Percentiles rank a stretch among this genome's conserved stretches.
Evolutionary conservation across 2,797 vertebrate genomes (phyloP).

Genomic region (Sardinella longiceps): DNA sequence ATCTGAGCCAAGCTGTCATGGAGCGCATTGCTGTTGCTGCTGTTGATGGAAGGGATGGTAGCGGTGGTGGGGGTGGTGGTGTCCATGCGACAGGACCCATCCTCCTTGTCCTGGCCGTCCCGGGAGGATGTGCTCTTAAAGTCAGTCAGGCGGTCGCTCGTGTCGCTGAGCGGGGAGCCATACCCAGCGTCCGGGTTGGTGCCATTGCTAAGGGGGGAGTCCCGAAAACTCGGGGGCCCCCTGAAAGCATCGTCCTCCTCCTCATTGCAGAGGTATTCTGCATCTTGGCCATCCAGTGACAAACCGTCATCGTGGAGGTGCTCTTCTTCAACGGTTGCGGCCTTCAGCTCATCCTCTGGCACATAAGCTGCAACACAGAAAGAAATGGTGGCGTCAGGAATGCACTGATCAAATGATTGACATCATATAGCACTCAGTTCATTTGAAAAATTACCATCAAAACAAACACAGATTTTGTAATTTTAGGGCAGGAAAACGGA

Average conservation of each 20-base stretch:
- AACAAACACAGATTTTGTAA: not conserved
- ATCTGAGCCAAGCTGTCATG: slow-evolving; percentile 97
- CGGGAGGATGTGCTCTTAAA: slow-evolving; percentile 85
- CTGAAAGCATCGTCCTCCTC: slow-evolving; percentile 85
- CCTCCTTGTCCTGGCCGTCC: slow-evolving; percentile 84
- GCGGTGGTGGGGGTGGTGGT: slow-evolving; percentile 44
- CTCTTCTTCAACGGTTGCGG: slow-evolving; percentile 86
- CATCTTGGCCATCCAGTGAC: slow-evolving; percentile 88
- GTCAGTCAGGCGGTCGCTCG: slow-evolving; percentile 89
- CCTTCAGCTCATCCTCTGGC: slow-evolving; percentile 94
- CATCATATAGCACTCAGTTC: not conserved
- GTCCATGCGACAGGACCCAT: slow-evolving; percentile 11
- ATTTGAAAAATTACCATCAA: not conserved
- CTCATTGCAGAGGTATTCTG: slow-evolving; percentile 88
- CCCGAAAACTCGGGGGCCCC: slow-evolving; percentile 90
- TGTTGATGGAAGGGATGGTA: not conserved
- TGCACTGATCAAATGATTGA: not conserved
- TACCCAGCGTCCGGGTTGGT: slow-evolving; percentile 96
- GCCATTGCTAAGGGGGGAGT: slow-evolving; percentile 94
- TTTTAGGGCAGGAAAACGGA: not conserved
- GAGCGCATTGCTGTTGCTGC: slow-evolving; percentile 74
- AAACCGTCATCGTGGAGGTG: slow-evolving; percentile 88
- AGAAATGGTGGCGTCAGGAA: slow-evolving; percentile 41
- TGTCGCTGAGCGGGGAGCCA: slow-evolving; percentile 93
- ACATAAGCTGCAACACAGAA: slow-evolving; percentile 88